Evolutionary conservation across 2,888 invertebrate species (phyloP).

Genomic region (Tipula lateralis): DNA sequence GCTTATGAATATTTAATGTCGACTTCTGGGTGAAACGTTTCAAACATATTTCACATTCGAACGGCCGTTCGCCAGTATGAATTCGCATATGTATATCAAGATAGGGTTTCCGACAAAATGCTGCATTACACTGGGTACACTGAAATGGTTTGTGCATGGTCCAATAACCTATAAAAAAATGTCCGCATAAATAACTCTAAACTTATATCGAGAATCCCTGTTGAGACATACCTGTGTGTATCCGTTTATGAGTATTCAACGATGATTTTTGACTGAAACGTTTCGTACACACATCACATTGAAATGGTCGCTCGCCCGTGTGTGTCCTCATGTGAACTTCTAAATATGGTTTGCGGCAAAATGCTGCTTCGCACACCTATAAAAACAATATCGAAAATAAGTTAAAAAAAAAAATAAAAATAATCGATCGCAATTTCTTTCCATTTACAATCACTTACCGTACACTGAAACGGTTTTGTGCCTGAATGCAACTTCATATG

Average conservation of each 20-base stretch:
- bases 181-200: background rate
- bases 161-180: constrained; percentile 40
- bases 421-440: background rate
- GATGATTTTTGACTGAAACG: constrained; percentile 69
- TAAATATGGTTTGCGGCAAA: constrained; percentile 74
- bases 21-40: constrained; percentile 70
- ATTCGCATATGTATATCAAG: constrained; percentile 76
- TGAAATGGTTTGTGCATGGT: constrained; percentile 53
- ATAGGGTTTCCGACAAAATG: constrained; percentile 69
- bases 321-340: constrained; percentile 68
- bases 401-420: constrained; percentile 2
- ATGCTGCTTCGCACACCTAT: constrained; percentile 67
- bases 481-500: constrained; percentile 79
- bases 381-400: constrained; percentile 32
- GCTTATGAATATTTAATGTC: constrained; percentile 67
- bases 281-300: constrained; percentile 64
- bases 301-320: constrained; percentile 49
- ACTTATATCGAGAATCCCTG: background rate
- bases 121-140: constrained; percentile 55
- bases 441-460: constrained; percentile 42
- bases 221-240: constrained; percentile 58
- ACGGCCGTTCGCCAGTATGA: constrained; percentile 55
- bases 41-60: constrained; percentile 64
- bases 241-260: constrained; percentile 66
- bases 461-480: constrained; percentile 74